These are phyloP conservation scores for Bimastos eiseni DNA, from an alignment of 2,888 invertebrate genomes.

Conservation along the genomic window DNA sequence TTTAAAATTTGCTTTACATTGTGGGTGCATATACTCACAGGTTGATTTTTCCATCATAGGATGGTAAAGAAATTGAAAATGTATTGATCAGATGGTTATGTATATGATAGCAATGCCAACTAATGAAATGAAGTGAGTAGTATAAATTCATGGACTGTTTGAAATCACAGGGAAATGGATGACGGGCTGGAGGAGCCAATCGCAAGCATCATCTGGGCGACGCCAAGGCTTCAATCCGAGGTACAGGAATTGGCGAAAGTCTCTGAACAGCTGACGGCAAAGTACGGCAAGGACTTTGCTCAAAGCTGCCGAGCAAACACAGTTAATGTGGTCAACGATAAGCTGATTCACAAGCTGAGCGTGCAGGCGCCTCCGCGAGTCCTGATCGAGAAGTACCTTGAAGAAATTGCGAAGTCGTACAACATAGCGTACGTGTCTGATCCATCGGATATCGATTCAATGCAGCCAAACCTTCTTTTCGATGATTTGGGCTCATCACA, in stretches of 20 bases:
- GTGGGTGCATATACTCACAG: no score
- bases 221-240: slow-evolving; percentile 77
- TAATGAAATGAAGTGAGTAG: background rate
- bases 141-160: background rate
- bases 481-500: slow-evolving; percentile 41
- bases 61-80: no score
- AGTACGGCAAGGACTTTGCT: slow-evolving; percentile 87
- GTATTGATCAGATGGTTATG: no score
- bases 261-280: slow-evolving; percentile 75
- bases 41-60: no score
- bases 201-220: slow-evolving; percentile 93
- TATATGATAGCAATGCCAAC: background rate
- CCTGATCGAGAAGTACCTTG: slow-evolving; percentile 85
- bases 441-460: slow-evolving; percentile 48
- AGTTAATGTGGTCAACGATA: slow-evolving; percentile 79
- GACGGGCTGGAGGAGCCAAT: slow-evolving; percentile 94
- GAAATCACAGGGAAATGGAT: slow-evolving; percentile 72
- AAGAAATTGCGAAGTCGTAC: slow-evolving; percentile 94
- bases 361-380: slow-evolving; percentile 86
- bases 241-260: slow-evolving; percentile 76
- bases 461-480: slow-evolving; percentile 53
- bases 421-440: slow-evolving; percentile 77
- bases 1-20: no score
- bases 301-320: slow-evolving; percentile 39
- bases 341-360: slow-evolving; percentile 75